Base-by-base conservation (phyloP, 1,140 invertebrate genomes). In the Diabrotica undecimpunctata region DNA sequence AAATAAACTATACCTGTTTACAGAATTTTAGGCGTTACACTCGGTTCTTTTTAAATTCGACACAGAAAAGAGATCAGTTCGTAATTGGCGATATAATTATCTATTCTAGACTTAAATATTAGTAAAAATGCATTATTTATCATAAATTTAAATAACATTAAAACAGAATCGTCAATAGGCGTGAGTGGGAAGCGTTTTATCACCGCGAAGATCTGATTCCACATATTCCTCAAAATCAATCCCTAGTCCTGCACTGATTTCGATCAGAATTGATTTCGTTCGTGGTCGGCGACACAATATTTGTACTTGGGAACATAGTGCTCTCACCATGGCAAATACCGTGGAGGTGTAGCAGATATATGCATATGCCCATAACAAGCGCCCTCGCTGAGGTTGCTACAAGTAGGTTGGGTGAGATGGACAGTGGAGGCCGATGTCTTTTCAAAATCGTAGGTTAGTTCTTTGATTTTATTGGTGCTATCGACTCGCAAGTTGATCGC, bases 301-400 rank as follows among this genome's bases (percentile, higher is more conserved):
- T 46, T 46, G 41, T 46, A 46, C 41, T 46, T n/a, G 41, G 41
- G 41, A 46, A 46, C 41, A 46, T 46, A 6, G 41, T 46, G 4
- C 41, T 46, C 41, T 8, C n/a, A 46, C 41, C 2, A 46, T 46
- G 41, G 41, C n/a, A 11, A 36, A 36, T 57, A 14, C 59, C 59
- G n/a, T 35, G 59, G 59, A 61, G 59, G 59, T 61, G 59, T 61
- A 51, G 37, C 25, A 39, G 59, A 13, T 51, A 61, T 61, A 50
- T 61, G 67, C 63, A 69, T 71, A 72, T 72, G 72, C 61, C 73
- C 72, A 76, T 76, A 76, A 76, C 65, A 65, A 67, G 46, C 70
- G 69, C 69, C 70, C 72, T 66, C 71, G 63, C 67, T 58, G 55
- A 38, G 67, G 66, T 60, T 64, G 67, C 65, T 62, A 46, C 61